Percentiles rank a stretch among this genome's conserved stretches.
Conservation (phyloP, 1,140 invertebrate species). For the Limonius californicus region DNA sequence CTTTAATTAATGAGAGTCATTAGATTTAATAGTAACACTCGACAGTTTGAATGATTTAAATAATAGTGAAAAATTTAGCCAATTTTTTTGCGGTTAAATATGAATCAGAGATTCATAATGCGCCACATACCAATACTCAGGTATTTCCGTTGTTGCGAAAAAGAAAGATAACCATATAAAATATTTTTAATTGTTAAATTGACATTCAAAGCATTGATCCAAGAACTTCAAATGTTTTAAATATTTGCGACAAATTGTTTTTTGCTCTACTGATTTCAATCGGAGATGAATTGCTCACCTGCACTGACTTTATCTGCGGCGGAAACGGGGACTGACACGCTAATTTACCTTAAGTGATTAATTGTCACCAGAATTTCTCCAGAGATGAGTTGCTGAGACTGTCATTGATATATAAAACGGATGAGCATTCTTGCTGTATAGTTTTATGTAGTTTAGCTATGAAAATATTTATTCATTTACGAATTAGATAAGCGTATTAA, state of each 20-base stretch:
- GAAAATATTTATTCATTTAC: too few species aligned
- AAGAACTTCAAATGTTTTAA: too few species aligned
- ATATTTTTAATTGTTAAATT: too few species aligned
- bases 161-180: too few species aligned
- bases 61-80: neutral
- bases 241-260: too few species aligned
- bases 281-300: conserved; percentile 24
- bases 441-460: too few species aligned
- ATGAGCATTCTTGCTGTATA: too few species aligned
- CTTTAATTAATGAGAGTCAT: conserved; percentile 8
- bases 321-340: conserved; percentile 21
- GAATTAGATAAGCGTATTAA: too few species aligned
- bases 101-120: too few species aligned
- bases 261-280: conserved; percentile 21
- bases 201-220: too few species aligned
- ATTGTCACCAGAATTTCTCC: conserved; percentile 28
- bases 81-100: neutral
- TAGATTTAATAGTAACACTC: neutral
- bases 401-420: conserved; percentile 24
- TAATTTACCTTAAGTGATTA: conserved; percentile 30
- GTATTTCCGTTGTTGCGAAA: too few species aligned
- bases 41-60: neutral
- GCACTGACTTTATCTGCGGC: conserved; percentile 17
- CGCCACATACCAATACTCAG: too few species aligned
- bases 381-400: conserved; percentile 22